These are phyloP conservation scores for Brachyhypopomus occidentalis DNA, from an alignment of 2,113 vertebrate genomes.

Conservation along the genomic window DNA sequence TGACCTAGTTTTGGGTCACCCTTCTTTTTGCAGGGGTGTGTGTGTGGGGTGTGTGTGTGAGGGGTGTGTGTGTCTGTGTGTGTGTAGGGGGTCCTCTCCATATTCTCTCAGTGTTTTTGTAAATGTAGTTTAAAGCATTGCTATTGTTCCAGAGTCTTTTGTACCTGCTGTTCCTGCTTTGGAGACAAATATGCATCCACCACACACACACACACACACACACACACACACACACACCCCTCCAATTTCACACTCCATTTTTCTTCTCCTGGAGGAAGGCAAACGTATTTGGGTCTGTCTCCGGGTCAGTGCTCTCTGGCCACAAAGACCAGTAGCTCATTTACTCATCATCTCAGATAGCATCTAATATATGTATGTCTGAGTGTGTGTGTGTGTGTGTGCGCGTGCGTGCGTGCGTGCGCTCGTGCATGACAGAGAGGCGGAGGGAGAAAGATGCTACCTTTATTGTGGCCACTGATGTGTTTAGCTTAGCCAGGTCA, in stretches of 20 bases:
- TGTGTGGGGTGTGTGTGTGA: slow-evolving; percentile 19
- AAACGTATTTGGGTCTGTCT: slow-evolving; percentile 19
- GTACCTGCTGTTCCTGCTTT: slow-evolving; percentile 7
- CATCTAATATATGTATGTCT: background rate
- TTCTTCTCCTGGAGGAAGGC: slow-evolving; percentile 29
- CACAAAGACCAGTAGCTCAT: slow-evolving; percentile 8
- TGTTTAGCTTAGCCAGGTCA: too few relatives aligned
- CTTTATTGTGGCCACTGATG: too few relatives aligned
- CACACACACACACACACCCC: slow-evolving; percentile 26
- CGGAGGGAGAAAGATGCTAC: too few relatives aligned
- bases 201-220: slow-evolving; percentile 9
- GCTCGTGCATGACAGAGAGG: too few relatives aligned
- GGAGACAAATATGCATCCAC: background rate
- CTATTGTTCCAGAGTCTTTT: background rate
- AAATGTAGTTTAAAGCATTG: background rate
- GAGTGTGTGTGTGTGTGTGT: slow-evolving; percentile 20
- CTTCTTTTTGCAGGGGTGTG: background rate
- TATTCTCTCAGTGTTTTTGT: background rate
- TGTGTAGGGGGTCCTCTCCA: background rate
- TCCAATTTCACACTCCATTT: slow-evolving; percentile 52
- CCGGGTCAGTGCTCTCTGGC: slow-evolving; percentile 33
- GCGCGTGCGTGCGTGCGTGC: slow-evolving; percentile 13
- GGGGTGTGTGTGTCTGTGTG: slow-evolving; percentile 11
- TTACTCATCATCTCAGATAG: slow-evolving; percentile 18
- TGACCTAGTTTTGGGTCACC: slow-evolving; percentile 30